Conservation (phyloP, 2,797 vertebrate genomes). For the Megaceryle alcyon region DNA sequence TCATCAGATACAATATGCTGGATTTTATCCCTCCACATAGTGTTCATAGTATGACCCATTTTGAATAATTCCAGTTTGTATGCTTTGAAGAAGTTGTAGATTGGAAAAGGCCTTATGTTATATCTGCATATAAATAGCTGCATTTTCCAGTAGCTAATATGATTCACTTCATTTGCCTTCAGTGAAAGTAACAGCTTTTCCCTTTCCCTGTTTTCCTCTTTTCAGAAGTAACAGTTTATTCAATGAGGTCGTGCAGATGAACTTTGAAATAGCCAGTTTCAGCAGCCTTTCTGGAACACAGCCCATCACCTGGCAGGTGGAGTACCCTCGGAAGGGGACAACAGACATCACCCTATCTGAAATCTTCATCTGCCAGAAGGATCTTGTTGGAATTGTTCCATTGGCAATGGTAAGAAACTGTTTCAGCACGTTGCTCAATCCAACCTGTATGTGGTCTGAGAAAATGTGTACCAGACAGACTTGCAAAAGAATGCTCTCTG, state of each 20-base stretch:
- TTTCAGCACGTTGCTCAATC: not conserved
- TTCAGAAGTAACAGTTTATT: slow-evolving; percentile 84
- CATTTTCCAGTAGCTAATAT: not conserved
- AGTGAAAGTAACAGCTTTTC: not conserved
- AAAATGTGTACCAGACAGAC: not conserved
- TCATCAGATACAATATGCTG: not conserved
- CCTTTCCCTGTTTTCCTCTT: not conserved
- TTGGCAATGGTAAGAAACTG: slow-evolving; percentile 90
- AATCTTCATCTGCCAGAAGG: slow-evolving; percentile 91
- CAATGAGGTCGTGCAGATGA: slow-evolving; percentile 90
- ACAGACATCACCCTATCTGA: slow-evolving; percentile 87
- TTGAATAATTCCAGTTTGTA: not conserved
- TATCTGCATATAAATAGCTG: not conserved
- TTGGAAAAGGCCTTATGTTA: not conserved
- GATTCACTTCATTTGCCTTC: not conserved
- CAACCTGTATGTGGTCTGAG: not conserved
- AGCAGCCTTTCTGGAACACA: slow-evolving; percentile 88
- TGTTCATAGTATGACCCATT: not conserved
- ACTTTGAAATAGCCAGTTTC: slow-evolving; percentile 89
- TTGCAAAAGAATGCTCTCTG: not conserved
- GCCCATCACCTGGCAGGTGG: slow-evolving; percentile 94
- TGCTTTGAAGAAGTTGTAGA: not conserved
- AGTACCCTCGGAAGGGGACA: slow-evolving; percentile 85
- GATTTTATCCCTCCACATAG: not conserved
- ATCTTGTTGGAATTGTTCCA: slow-evolving; percentile 90